Base-by-base conservation (phyloP, 2,888 invertebrate species). In the Spialia ferax region DNA sequence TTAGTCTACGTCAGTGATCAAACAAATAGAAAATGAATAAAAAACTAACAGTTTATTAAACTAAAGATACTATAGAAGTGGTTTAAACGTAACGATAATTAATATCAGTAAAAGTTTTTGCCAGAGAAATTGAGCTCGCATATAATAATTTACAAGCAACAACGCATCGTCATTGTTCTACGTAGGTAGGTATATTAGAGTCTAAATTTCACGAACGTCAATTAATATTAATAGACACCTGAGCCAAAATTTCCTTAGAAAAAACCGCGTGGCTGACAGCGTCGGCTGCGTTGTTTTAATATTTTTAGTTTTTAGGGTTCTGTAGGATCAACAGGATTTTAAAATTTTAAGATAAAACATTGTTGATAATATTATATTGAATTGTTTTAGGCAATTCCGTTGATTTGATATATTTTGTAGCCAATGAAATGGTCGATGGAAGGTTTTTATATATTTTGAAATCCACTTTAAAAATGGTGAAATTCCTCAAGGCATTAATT, bases 211-310 rank as follows among this genome's bases (percentile, higher is more conserved):
- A 74, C 76, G 73, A 79, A 77, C 75, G 77, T 76, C 77, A 77
- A 79, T 79, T 78, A 78, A 79, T 78, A 79, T 78, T 78, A 77
- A 78, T 76, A 77, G 75, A 78, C 79, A 78, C 74, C 79, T 75
- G 76, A 77, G 76, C 75, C 73, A 76, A 78, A 76, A 76, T 69
- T 75, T 77, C 56, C 52, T 69, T 66, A 74, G 70, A 74, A 76
- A 77, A 78, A 76, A 75, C 72, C 63, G 68, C 73, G 74, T 70
- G 72, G 54, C 71, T 70, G 72, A 74, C 64, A 72, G 59, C 59
- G 65, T 13, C n/a, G 23, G 45, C 45, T 72, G 61, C 70, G 72
- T 72, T 75, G 73, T 76, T 75, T 75, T 71, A 68, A 63, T 70
- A 73, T 67, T 74, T 74, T 48, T 48, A 29, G 23, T 60, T 60